Evolutionary conservation across 1,140 invertebrate species (phyloP), one percentile per base, ranked within the genome.

Genomic region (Orchestia grillus): DNA sequence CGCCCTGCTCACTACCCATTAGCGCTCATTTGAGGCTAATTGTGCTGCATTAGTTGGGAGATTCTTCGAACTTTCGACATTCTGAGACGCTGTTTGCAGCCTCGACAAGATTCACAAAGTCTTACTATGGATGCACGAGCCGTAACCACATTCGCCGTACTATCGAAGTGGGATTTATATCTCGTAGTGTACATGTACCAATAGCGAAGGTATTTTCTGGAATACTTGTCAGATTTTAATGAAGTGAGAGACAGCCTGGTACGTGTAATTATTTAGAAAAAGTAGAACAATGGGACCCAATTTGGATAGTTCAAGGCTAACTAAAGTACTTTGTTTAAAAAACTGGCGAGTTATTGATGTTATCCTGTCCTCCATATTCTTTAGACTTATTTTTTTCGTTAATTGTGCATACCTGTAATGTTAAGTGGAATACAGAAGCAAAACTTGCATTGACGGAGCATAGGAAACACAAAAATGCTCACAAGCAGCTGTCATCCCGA

Each of bases 1-100:
- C 47, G 44, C 43, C 44, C 43, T 94, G 43, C 92, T 94, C 11
- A n/a, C 44, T 36, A n/a, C 19, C 44, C 44, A 94, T 94, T 94
- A 45, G 44, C 92, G 92, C 44, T 94, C 92, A 94, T 94, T 94
- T 45, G 88, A 28, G 44, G 44, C 92, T 94, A 94, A 94, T 94
- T 94, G 43, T 40, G 40, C 41, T 11, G 44, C 44, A 94, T 94
- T 94, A 94, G 92, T 44, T 44, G 44, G 36, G 43, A 40, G 92
- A 44, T 94, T 42, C 92, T 44, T n/a, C 44, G 23, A 94, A 44
- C 44, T n/a, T n/a, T 44, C 43, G 43, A 94, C 92, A 94, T 94
- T 94, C 92, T 45, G 36, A n/a, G 44, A 44, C 88, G 88, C 41
- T 91, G 88, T 44, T 91, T 41, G 44, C 62, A 15, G 36, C 15